Evolutionary conservation across 1,140 invertebrate genomes (phyloP).

Genomic region (Globodera rostochiensis): DNA sequence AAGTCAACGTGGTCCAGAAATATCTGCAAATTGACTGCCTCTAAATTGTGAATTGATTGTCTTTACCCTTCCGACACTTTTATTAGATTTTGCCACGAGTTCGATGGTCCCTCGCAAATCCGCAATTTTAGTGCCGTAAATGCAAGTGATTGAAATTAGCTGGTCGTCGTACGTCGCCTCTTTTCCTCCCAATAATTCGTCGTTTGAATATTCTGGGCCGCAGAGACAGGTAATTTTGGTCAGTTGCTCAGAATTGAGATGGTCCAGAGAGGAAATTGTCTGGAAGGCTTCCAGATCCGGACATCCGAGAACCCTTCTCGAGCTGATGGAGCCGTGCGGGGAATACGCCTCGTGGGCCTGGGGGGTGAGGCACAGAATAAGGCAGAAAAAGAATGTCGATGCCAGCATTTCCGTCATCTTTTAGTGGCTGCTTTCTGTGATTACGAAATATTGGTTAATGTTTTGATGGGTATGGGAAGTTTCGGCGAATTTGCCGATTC

Average conservation of each 20-base stretch:
- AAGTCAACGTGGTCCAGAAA: slow-evolving; percentile 38
- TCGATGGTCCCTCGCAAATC: slow-evolving; percentile 38
- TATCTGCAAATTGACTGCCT: slow-evolving; percentile 22
- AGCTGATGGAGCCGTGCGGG: background rate
- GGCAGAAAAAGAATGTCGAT: background rate
- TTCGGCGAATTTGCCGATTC: background rate
- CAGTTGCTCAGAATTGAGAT: background rate
- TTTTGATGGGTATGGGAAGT: background rate
- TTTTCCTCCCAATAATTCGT: background rate
- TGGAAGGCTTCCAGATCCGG: slow-evolving; percentile 39
- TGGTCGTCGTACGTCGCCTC: slow-evolving; percentile 7
- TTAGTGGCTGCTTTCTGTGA: background rate
- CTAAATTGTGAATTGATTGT: background rate
- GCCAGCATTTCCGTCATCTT: background rate
- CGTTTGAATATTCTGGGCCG: slow-evolving; percentile 29
- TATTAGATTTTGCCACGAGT: slow-evolving; percentile 33
- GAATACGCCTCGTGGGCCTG: background rate
- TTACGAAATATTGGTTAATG: background rate
- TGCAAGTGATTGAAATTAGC: slow-evolving; percentile 41
- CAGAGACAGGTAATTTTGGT: slow-evolving; percentile 30
- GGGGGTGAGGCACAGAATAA: background rate
- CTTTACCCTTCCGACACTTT: slow-evolving; percentile 35
- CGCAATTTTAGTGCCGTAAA: slow-evolving; percentile 51
- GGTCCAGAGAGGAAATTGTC: background rate
- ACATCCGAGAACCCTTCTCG: slow-evolving; percentile 27